These are phyloP conservation scores for Probaryconus sp. DNA, from an alignment of 1,140 invertebrate species.

Conservation along the genomic window DNA sequence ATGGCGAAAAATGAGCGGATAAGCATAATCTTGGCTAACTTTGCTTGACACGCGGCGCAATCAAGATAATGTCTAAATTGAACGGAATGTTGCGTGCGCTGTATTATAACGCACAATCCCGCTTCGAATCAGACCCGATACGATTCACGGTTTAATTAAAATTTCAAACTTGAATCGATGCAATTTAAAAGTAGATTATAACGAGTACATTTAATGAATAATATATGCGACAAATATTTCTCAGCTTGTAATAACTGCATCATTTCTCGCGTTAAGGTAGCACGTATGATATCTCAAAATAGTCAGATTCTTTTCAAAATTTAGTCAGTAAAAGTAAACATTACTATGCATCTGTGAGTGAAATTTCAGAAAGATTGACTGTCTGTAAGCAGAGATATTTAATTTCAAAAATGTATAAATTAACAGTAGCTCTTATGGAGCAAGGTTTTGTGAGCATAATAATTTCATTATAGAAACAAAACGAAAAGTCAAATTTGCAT, in stretches of 20 bases:
- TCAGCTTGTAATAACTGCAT: slow-evolving; percentile 34
- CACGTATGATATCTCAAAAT: no score
- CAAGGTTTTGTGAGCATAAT: no score
- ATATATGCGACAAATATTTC: slow-evolving; percentile 25
- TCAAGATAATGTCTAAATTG: slow-evolving; percentile 49
- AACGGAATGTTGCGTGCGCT: slow-evolving; percentile 43
- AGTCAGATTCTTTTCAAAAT: no score
- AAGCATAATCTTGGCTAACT: slow-evolving; percentile 31
- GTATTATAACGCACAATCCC: slow-evolving; percentile 39
- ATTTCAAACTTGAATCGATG: slow-evolving; percentile 46
- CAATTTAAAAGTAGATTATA: slow-evolving; percentile 53
- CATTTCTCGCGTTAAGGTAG: no score
- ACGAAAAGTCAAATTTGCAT: no score
- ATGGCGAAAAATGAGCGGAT: slow-evolving; percentile 28
- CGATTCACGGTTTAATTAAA: slow-evolving; percentile 54
- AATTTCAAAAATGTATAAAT: no score
- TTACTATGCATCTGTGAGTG: no score
- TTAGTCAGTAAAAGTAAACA: no score
- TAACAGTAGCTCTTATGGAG: no score
- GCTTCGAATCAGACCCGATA: slow-evolving; percentile 19
- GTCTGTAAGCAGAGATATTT: no score
- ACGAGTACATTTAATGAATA: slow-evolving; percentile 39
- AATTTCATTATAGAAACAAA: no score
- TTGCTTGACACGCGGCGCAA: slow-evolving; percentile 25
- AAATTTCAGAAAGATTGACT: no score